Evolutionary conservation across 2,888 invertebrate species (phyloP), one percentile per base, ranked within the genome.

Genomic region (Ennomos quercinarius): DNA sequence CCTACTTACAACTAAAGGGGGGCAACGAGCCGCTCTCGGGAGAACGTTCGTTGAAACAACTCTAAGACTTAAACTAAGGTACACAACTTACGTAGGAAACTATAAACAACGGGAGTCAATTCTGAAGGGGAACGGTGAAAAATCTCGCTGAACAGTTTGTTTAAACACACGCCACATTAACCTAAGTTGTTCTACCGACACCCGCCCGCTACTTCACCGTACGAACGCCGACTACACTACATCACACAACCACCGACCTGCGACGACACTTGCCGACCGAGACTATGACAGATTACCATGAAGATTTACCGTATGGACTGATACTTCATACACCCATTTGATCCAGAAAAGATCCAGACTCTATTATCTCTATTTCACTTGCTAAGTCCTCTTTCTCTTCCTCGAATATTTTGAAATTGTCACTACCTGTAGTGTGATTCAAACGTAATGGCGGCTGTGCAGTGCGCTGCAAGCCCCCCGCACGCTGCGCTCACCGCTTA

Each of bases 91-190:
- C 74, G 76, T 76, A 77, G 72, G 42, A 34, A 56, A 55, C 34
- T 12, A 41, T 34, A 76, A 64, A 64, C 63, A 61, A 71, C 71
- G 63, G 61, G 64, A 57, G 55, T 50, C 58, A 64, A 66, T 61
- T 11, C 42, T 27, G 41, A 36, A 35, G 55, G 49, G 62, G 64
- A 56, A 67, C 42, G 66, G 64, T 67, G 68, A 68, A 64, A 73
- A 75, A 81, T 88, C 91, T 89, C 91, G 91, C 91, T 88, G 87
- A 84, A 73, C 76, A 80, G 85, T 91, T 90, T 90, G 90, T 89
- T 89, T 81, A 78, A 74, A 89, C 90, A 90, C 84, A 89, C 71
- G 74, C 72, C 75, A 78, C 73, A 86, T 87, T 89, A 91, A 87
- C 83, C 90, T 91, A 89, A 80, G 69, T 86, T 87, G 89, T 87